Percentiles rank a stretch among this genome's conserved stretches.
Conservation (phyloP, 1,140 invertebrate species). For the Eumeta japonica region DNA sequence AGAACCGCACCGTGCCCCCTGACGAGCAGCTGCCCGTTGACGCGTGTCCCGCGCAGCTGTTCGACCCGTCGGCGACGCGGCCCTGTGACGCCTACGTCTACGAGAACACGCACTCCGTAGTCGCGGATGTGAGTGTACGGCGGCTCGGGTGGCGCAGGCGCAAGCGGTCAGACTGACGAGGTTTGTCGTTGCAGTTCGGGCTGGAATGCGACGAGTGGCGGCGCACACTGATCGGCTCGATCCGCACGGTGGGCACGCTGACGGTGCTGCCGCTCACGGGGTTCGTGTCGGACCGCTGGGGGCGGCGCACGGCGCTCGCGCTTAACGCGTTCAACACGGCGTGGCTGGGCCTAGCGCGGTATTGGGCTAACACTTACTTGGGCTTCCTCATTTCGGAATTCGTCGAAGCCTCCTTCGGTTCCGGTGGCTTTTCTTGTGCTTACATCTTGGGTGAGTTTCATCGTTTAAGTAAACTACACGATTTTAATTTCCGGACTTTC, state of each 20-base stretch:
- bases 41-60: not conserved
- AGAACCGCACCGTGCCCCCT: not conserved
- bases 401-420: slow-evolving; percentile 59
- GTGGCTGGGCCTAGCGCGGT: slow-evolving; percentile 62
- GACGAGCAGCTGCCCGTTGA: not conserved
- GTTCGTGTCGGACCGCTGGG: slow-evolving; percentile 64
- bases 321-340: slow-evolving; percentile 59
- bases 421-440: slow-evolving; percentile 37
- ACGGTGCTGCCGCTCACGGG: slow-evolving; percentile 65
- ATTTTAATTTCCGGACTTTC: no score
- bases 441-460: slow-evolving; percentile 46
- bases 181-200: slow-evolving; percentile 33
- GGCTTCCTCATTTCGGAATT: slow-evolving; percentile 66
- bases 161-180: not conserved
- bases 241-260: slow-evolving; percentile 26
- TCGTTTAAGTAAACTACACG: no score
- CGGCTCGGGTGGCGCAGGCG: not conserved
- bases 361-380: slow-evolving; percentile 64
- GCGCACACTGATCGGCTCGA: slow-evolving; percentile 22
- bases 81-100: slow-evolving; percentile 3
- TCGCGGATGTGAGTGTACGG: slow-evolving; percentile 4
- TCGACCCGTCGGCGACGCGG: not conserved
- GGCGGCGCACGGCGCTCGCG: slow-evolving; percentile 64
- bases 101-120: slow-evolving; percentile 3
- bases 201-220: slow-evolving; percentile 33